These are phyloP conservation scores for Arizona elegans DNA, from an alignment of 2,113 vertebrate species.

Conservation along the genomic window DNA sequence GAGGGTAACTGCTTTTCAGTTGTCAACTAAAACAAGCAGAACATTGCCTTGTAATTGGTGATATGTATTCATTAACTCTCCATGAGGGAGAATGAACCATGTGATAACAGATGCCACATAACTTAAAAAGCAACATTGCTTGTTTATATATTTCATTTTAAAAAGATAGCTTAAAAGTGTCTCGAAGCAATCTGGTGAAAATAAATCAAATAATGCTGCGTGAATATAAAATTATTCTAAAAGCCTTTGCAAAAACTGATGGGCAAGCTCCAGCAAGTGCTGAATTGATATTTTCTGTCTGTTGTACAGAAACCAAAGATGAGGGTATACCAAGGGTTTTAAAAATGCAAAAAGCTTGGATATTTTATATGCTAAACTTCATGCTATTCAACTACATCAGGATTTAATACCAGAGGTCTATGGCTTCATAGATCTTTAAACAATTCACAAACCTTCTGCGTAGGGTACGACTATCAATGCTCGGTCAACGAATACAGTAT, in stretches of 20 bases:
- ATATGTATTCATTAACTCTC: conserved; percentile 27
- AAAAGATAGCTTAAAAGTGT: conserved; percentile 27
- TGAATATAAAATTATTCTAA: conserved; percentile 10
- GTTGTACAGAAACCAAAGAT: conserved; percentile 32
- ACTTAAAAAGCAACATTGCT: conserved; percentile 22
- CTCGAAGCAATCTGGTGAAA: conserved; percentile 19
- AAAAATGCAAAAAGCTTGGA: conserved; percentile 32
- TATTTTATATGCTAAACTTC: conserved; percentile 41
- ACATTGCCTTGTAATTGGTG: neutral
- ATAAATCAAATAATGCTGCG: conserved; percentile 46
- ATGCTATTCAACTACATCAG: conserved; percentile 56
- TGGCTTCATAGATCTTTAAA: conserved; percentile 69
- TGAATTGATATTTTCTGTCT: neutral
- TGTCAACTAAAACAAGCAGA: conserved; percentile 17
- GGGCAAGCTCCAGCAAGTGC: conserved; percentile 1
- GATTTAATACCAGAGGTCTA: conserved; percentile 55
- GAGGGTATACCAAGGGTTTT: conserved; percentile 82
- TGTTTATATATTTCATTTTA: neutral
- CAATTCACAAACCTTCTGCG: conserved; percentile 95
- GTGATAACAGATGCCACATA: conserved; percentile 29
- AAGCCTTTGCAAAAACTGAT: neutral
- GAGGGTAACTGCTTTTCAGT: conserved; percentile 19
- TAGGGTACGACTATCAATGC: conserved; percentile 98
- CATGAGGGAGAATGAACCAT: conserved; percentile 40
- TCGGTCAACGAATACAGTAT: conserved; percentile 99